phyloP scores from a whole-genome alignment of 2,113 vertebrate species.

The Pteropus alecto region DNA sequence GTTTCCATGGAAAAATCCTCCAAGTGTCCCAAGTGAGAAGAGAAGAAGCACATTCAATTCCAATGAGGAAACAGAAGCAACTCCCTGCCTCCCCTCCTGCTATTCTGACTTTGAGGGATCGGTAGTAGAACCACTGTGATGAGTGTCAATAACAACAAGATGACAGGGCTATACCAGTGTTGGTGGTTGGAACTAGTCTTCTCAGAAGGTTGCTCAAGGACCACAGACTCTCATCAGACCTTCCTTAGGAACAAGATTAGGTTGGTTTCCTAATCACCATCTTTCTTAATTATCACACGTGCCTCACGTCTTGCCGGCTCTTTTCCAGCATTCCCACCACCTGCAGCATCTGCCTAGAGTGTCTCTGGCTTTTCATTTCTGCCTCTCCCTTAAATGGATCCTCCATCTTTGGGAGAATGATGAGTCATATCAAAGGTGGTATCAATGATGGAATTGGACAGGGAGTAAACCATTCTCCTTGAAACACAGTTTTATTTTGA shows the following conservation, averaged over 20 bases:
- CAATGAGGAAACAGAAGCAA: background rate
- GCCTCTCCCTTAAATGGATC: background rate
- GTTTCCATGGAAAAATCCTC: background rate
- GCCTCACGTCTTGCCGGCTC: accelerated
- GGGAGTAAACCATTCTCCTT: background rate
- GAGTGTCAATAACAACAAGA: background rate
- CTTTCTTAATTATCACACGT: background rate
- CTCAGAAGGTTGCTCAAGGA: background rate
- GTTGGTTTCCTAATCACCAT: background rate
- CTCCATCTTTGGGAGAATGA: background rate
- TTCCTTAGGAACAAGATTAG: background rate
- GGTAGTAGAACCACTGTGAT: accelerated
- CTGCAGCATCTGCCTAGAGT: background rate
- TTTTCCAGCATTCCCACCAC: background rate
- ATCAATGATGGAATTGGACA: background rate
- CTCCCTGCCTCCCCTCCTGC: background rate
- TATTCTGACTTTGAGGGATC: too few species aligned
- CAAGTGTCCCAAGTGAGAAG: background rate
- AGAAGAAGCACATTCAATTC: too few species aligned
- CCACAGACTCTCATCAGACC: background rate
- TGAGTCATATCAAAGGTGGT: background rate
- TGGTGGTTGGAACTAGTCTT: background rate
- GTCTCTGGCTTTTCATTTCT: background rate
- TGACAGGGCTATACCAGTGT: accelerated
- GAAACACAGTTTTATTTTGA: background rate